phyloP scores from a whole-genome alignment of 2,113 vertebrate species.

The Abramis brama region DNA sequence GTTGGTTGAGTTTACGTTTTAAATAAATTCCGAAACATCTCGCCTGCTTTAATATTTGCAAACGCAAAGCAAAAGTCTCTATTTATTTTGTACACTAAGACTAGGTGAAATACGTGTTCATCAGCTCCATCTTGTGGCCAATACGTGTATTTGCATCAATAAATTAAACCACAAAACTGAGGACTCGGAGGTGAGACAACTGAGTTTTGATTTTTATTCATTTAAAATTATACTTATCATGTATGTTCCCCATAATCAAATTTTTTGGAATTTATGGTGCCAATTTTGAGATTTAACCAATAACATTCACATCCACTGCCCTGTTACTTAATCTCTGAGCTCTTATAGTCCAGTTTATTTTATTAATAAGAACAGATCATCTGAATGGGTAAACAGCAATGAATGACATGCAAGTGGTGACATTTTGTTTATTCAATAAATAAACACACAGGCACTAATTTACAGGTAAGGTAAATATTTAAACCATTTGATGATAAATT shows the following conservation, averaged over 20 bases:
- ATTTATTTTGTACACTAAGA: neutral
- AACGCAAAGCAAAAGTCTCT: neutral
- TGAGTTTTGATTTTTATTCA: neutral
- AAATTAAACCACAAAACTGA: neutral
- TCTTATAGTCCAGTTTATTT: neutral
- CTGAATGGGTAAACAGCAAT: neutral
- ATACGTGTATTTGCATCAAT: neutral
- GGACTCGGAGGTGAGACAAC: neutral
- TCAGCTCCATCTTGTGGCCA: neutral
- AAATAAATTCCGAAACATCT: neutral
- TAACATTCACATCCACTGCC: neutral
- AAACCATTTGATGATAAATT: conserved; percentile 44
- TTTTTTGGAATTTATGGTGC: neutral
- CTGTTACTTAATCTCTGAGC: neutral
- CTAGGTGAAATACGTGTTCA: neutral
- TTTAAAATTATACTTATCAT: neutral
- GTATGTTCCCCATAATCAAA: neutral
- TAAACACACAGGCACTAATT: conserved; percentile 48
- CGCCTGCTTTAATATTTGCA: neutral
- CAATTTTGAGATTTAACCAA: neutral
- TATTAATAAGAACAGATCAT: neutral
- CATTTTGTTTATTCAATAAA: conserved; percentile 58
- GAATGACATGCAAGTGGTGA: conserved; percentile 7
- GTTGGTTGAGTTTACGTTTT: neutral
- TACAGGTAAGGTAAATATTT: conserved; percentile 30